Percentiles rank a stretch among this genome's conserved stretches.
phyloP scores from a whole-genome alignment of 2,113 vertebrate genomes.

The Litocranius walleri region DNA sequence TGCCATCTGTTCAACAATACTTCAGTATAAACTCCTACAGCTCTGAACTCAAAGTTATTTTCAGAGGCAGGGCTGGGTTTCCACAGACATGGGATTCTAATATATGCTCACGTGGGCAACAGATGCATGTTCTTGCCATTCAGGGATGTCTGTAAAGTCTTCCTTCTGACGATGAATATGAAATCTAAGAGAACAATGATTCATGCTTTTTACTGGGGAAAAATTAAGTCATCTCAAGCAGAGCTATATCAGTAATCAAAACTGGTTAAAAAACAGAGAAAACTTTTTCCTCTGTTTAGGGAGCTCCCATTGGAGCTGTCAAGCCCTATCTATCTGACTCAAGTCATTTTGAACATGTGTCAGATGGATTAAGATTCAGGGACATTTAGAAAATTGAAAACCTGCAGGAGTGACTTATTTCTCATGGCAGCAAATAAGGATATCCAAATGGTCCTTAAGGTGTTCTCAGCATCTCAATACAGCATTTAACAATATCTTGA shows the following conservation, averaged over 20 bases:
- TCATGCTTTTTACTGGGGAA: not conserved
- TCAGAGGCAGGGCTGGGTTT: not conserved
- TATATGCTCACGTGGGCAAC: constrained; percentile 38
- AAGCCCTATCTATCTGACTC: not conserved
- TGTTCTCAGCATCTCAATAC: not conserved
- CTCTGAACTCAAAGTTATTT: not conserved
- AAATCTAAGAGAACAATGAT: constrained; percentile 43
- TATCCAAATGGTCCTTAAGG: not conserved
- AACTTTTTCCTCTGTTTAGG: not conserved
- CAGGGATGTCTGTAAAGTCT: constrained; percentile 28
- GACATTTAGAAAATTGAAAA: not conserved
- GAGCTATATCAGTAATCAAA: not conserved
- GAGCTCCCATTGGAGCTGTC: not conserved
- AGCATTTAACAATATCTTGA: not conserved
- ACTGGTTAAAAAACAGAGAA: constrained; percentile 11
- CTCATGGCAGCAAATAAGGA: accelerated
- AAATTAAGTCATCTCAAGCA: constrained; percentile 1
- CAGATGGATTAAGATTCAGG: not conserved
- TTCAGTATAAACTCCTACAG: constrained; percentile 46
- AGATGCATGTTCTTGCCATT: constrained; percentile 40
- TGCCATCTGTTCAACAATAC: constrained; percentile 53
- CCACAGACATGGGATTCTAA: constrained; percentile 19
- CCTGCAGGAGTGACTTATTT: not conserved
- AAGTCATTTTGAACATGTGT: not conserved
- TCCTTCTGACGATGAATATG: constrained; percentile 24